Percentiles rank a stretch among this genome's conserved stretches.
Conservation (phyloP, 2,888 invertebrate genomes). For the Petrophora chlorosata region DNA sequence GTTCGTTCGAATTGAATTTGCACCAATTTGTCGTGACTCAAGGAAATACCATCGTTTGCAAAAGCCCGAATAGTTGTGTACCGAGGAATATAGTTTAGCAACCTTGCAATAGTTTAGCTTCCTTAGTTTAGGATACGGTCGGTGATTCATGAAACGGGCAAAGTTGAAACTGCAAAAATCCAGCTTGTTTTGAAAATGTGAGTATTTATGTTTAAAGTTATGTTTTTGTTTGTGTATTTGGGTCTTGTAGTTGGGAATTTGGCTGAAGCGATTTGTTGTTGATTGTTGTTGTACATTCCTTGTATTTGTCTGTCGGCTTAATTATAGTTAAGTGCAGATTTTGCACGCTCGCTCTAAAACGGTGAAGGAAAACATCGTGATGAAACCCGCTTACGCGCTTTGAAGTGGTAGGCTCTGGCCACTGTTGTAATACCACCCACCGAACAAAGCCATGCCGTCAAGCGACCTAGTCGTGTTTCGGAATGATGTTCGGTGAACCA, state of each 20-base stretch:
- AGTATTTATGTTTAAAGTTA: slow-evolving; percentile 31
- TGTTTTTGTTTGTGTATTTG: slow-evolving; percentile 23
- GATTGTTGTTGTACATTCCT: neutral
- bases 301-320: no score
- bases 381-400: no score
- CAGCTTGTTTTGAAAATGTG: slow-evolving; percentile 40
- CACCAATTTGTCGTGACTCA: slow-evolving; percentile 36
- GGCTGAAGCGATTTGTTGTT: neutral
- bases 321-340: no score
- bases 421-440: no score
- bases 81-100: neutral
- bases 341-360: no score
- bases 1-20: slow-evolving; percentile 47
- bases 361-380: no score
- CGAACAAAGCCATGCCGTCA: no score
- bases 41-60: slow-evolving; percentile 35
- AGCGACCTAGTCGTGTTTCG: no score
- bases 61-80: slow-evolving; percentile 21
- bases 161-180: slow-evolving; percentile 32
- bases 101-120: slow-evolving; percentile 22
- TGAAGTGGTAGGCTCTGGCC: no score
- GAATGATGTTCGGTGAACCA: no score
- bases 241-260: neutral
- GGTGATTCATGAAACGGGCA: slow-evolving; percentile 27
- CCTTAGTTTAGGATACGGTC: slow-evolving; percentile 17